Evolutionary conservation across 2,888 invertebrate species (phyloP), one percentile per base, ranked within the genome.

Genomic region (Macrophya alboannulata): DNA sequence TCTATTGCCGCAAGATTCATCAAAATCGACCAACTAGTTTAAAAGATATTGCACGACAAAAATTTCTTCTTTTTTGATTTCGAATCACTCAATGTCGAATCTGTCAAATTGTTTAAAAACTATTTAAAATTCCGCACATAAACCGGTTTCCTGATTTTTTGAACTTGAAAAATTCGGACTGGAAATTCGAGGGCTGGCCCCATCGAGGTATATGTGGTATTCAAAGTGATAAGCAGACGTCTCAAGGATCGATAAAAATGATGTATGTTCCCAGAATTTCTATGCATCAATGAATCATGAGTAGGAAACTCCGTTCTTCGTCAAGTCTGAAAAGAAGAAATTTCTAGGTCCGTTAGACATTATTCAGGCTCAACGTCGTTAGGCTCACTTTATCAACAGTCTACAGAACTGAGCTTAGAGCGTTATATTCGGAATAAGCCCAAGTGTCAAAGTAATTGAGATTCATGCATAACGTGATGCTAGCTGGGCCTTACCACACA

Each of bases 391-490:
- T 37, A 37, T 68, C 37, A 37, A 68, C 15, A 15, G 65, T 37
- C 65, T 65, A 9, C 15, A 5, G 15, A 5, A 65, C 65, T 15
- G 31, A 15, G 37, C 31, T 59, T 5, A 55, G 2, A 62, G 62
- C 62, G 62, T 62, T 12, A 62, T 62, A 62, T 62, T 62, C 17
- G 31, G 9, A 68, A 68, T 68, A 68, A 68, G 5, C 68, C 68
- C 31, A 31, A 37, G 17, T 68, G 68, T 68, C 68, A 37, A 15
- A 68, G 31, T 68, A 68, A 68, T 68, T 68, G 25, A 31, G 25
- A 68, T 37, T 68, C 37, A 37, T 68, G 68, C 4, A 17, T 37
- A 68, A 17, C 68, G 6, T 25, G 68, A 37, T 15, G 68, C 37
- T 31, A 68, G 15, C n/a, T n/a, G 25, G 68, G 17, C 0, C 12